These are phyloP conservation scores for Anisognathus igniventris DNA, from an alignment of 2,797 vertebrate genomes.

Conservation along the genomic window DNA sequence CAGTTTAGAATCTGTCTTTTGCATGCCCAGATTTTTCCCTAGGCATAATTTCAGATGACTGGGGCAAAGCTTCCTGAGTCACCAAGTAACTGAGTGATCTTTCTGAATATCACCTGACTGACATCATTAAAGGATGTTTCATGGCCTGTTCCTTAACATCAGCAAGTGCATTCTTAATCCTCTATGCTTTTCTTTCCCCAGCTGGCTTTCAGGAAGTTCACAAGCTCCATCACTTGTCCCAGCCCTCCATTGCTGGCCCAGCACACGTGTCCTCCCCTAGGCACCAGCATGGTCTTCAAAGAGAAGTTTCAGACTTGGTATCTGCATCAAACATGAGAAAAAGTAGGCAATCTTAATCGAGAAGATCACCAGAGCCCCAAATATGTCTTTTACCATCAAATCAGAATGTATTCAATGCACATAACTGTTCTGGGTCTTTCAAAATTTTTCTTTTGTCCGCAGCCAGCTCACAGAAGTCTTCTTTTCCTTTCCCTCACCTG, in stretches of 20 bases:
- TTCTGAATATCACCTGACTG: not conserved
- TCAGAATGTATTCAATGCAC: not conserved
- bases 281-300: rapidly evolving
- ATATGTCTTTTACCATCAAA: not conserved
- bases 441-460: not conserved
- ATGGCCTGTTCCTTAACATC: not conserved
- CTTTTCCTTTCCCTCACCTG: not conserved
- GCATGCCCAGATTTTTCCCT: not conserved
- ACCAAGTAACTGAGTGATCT: not conserved
- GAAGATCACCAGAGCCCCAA: not conserved
- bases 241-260: not conserved
- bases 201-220: not conserved
- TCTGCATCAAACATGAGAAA: not conserved
- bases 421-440: not conserved
- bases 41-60: not conserved
- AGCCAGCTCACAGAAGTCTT: not conserved
- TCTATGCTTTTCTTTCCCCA: not conserved
- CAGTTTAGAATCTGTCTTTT: not conserved
- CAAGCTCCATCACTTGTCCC: not conserved
- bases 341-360: not conserved
- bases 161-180: not conserved
- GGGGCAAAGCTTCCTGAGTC: not conserved
- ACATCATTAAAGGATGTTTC: not conserved
- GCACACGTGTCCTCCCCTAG: rapidly evolving
- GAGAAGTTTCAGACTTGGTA: not conserved